phyloP scores from a whole-genome alignment of 2,797 vertebrate species.

The Columba guinea region DNA sequence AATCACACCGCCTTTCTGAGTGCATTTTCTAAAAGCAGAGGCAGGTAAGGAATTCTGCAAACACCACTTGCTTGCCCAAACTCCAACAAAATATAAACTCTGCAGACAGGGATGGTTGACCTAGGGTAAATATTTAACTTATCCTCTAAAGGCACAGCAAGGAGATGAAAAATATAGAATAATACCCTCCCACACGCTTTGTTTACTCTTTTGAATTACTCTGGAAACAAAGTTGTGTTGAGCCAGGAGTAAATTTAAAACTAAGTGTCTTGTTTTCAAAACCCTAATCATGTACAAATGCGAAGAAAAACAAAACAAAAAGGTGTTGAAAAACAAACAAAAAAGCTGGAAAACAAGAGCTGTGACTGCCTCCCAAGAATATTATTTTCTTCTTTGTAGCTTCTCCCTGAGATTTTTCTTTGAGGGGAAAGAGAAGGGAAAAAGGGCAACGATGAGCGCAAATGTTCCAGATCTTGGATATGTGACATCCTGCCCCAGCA shows the following conservation, averaged over 20 bases:
- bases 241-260: neutral
- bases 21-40: neutral
- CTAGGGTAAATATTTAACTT: constrained; percentile 65
- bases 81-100: constrained; percentile 35
- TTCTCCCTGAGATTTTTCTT: neutral
- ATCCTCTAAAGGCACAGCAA: neutral
- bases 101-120: constrained; percentile 21
- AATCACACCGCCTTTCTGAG: neutral
- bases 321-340: too few relatives aligned
- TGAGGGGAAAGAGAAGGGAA: neutral
- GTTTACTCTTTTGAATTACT: neutral
- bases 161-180: constrained; percentile 4
- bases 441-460: neutral
- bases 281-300: neutral
- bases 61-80: constrained; percentile 13
- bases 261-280: neutral
- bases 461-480: neutral
- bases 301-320: neutral
- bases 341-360: neutral
- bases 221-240: neutral
- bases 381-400: neutral
- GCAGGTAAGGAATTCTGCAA: neutral
- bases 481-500: constrained; percentile 16
- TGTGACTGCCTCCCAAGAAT: accelerated
- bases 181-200: neutral